phyloP scores from a whole-genome alignment of 2,888 invertebrate genomes.

The Rhagonycha lutea region DNA sequence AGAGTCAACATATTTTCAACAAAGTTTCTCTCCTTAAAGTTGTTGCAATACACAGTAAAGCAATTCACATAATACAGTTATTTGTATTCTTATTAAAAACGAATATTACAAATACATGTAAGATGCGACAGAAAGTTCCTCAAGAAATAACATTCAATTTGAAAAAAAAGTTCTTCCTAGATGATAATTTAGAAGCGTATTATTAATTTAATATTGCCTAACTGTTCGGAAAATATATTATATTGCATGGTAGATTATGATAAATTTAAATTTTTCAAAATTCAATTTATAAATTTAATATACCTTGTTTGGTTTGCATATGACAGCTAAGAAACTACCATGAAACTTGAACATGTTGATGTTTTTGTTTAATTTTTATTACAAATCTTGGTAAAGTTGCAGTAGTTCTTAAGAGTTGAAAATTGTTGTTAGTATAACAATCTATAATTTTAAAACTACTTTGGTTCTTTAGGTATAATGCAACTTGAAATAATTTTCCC shows the following conservation, averaged over 20 bases:
- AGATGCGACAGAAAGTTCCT: neutral
- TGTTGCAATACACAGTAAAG: neutral
- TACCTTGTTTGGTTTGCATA: neutral
- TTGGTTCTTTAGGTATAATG: neutral
- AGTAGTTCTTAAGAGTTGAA: neutral
- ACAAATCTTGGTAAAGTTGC: neutral
- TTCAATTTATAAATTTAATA: neutral
- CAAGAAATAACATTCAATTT: neutral
- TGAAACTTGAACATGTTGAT: neutral
- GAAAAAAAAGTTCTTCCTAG: neutral
- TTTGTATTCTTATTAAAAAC: neutral
- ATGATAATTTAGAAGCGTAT: neutral
- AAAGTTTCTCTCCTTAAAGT: neutral
- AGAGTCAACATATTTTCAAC: conserved; percentile 2
- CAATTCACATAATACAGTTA: neutral
- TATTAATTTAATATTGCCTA: neutral
- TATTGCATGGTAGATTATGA: neutral
- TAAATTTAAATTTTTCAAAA: neutral
- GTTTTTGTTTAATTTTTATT: neutral
- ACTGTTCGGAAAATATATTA: neutral
- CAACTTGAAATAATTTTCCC: neutral
- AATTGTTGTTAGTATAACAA: neutral
- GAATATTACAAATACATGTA: neutral
- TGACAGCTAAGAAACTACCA: neutral
- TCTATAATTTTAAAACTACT: neutral